Percentiles rank a stretch among this genome's conserved stretches.
Evolutionary conservation across 2,113 vertebrate genomes (phyloP).

Genomic region (Peucedramus taeniatus): DNA sequence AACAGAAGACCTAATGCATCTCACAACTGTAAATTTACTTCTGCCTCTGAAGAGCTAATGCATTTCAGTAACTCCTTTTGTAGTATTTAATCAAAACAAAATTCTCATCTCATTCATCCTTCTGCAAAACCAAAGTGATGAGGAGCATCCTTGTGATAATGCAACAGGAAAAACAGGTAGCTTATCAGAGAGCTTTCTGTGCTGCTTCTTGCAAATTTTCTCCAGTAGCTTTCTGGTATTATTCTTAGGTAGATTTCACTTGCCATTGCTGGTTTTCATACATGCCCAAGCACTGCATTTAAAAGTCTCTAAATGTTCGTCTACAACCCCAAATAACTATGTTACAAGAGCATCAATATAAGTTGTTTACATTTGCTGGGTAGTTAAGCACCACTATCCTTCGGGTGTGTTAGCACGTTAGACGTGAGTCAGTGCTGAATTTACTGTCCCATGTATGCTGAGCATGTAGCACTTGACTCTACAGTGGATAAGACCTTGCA

Average conservation of each 20-base stretch:
- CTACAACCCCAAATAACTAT: not conserved
- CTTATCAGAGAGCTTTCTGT: not conserved
- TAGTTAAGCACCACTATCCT: not conserved
- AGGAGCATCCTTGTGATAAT: not conserved
- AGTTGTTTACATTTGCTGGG: not conserved
- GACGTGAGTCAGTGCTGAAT: not conserved
- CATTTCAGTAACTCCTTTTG: not conserved
- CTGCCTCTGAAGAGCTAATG: not conserved
- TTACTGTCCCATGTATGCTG: not conserved
- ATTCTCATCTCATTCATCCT: not conserved
- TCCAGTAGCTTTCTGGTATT: not conserved
- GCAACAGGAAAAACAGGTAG: not conserved
- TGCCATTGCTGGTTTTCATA: not conserved
- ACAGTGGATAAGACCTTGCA: not conserved
- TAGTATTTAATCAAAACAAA: not conserved
- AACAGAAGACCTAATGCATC: not conserved
- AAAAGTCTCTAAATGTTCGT: not conserved
- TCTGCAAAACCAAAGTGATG: not conserved
- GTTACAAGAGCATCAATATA: fast-evolving
- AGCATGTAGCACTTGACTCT: not conserved
- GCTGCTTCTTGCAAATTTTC: not conserved
- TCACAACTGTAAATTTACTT: not conserved
- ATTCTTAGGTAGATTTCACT: not conserved
- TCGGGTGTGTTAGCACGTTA: not conserved
- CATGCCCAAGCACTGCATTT: not conserved